Conservation (phyloP, 2,888 invertebrate genomes). For the Nymphalis urticae region DNA sequence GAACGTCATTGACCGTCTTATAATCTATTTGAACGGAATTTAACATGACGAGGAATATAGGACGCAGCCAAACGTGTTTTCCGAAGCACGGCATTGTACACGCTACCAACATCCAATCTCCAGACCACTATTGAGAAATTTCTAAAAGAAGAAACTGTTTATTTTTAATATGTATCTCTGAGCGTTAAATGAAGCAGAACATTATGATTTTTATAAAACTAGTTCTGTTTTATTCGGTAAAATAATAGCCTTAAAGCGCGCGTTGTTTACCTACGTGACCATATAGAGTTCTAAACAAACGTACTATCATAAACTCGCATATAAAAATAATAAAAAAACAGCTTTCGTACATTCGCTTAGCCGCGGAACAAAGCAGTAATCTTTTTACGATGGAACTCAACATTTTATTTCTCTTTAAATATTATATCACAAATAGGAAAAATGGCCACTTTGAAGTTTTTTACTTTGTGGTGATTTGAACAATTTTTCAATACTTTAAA, state of each 20-base stretch:
- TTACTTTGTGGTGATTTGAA: not conserved
- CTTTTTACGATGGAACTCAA: not conserved
- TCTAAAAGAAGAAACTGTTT: no score
- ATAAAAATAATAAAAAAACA: slow-evolving; percentile 14
- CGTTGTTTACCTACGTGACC: slow-evolving; percentile 5
- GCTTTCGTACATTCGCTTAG: slow-evolving; percentile 1
- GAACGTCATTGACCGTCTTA: no score
- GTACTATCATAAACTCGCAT: slow-evolving; percentile 30
- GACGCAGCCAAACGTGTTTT: no score
- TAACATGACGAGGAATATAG: no score
- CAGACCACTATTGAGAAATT: no score
- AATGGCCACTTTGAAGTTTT: not conserved
- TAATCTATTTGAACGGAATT: no score
- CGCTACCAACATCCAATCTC: no score
- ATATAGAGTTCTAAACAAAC: slow-evolving; percentile 42
- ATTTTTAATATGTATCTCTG: no score
- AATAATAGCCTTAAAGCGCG: not conserved
- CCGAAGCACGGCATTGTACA: no score
- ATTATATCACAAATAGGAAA: not conserved
- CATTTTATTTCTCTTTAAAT: slow-evolving; percentile 5
- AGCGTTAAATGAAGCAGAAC: no score
- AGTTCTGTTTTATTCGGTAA: not conserved
- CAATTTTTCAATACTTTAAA: no score
- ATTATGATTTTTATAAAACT: no score
- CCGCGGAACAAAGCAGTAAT: slow-evolving; percentile 6